Conservation (phyloP, 2,888 invertebrate genomes). For the Tipula confusa region DNA sequence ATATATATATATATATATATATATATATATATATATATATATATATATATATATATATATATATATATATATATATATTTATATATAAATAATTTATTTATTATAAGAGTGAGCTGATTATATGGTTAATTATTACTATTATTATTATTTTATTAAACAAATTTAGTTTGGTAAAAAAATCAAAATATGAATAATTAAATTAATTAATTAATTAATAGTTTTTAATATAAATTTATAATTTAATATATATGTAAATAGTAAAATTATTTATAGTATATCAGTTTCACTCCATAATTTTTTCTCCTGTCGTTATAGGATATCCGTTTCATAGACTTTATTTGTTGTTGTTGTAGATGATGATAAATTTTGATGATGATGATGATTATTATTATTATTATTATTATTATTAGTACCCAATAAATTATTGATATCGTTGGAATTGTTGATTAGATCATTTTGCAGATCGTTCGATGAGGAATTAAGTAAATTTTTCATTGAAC, state of each 20-base stretch:
- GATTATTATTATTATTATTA: not conserved
- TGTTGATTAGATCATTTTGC: not conserved
- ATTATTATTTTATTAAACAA: not conserved
- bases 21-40: too few species aligned
- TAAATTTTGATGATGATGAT: not conserved
- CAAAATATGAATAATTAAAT: not conserved
- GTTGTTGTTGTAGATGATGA: conserved; percentile 54
- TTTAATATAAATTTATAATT: not conserved
- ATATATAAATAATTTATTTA: not conserved
- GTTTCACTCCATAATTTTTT: conserved; percentile 47
- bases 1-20: too few species aligned
- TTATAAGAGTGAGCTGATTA: not conserved
- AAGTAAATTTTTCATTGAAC: conserved; percentile 41
- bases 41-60: not conserved
- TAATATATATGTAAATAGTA: too few species aligned
- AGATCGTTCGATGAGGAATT: conserved; percentile 34
- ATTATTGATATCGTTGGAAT: conserved; percentile 29
- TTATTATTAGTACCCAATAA: not conserved
- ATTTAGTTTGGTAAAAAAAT: not conserved
- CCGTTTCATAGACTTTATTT: conserved; percentile 86
- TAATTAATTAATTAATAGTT: conserved; percentile 20
- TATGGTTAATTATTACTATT: not conserved
- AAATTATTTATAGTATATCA: conserved; percentile 40
- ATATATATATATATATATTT: not conserved
- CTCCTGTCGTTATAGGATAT: conserved; percentile 75